phyloP scores from a whole-genome alignment of 2,797 vertebrate genomes.

The Microchirus variegatus region DNA sequence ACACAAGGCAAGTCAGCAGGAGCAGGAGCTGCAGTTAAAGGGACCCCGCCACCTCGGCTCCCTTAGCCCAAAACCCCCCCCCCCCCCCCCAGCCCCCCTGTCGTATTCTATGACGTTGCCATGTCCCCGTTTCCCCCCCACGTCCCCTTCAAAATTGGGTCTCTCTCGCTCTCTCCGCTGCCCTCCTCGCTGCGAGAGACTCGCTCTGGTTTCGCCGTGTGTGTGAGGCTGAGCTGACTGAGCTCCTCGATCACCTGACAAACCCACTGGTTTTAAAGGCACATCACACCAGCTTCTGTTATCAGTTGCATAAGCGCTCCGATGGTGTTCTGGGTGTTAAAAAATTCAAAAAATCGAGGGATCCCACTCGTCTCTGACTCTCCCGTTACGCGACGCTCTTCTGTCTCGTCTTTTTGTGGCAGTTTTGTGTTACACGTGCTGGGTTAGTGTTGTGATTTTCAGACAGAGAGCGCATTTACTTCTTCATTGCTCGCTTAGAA shows the following conservation, averaged over 20 bases:
- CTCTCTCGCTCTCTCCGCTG: slow-evolving; percentile 46
- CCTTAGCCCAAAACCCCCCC: slow-evolving; percentile 44
- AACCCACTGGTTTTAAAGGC: slow-evolving; percentile 84
- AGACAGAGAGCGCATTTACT: not conserved
- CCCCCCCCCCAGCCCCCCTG: slow-evolving; percentile 59
- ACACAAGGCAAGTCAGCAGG: slow-evolving; percentile 53
- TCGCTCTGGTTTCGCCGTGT: slow-evolving; percentile 64
- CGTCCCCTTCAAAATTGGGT: slow-evolving; percentile 71
- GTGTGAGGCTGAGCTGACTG: slow-evolving; percentile 73
- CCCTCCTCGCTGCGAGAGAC: slow-evolving; percentile 58
- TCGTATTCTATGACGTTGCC: slow-evolving; percentile 57
- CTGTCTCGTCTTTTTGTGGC: not conserved
- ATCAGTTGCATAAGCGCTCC: slow-evolving; percentile 69
- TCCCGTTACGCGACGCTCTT: slow-evolving; percentile 1
- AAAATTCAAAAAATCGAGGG: slow-evolving; percentile 11
- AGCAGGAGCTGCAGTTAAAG: slow-evolving; percentile 74
- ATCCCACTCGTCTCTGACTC: slow-evolving; percentile 4
- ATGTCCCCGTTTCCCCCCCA: slow-evolving; percentile 68
- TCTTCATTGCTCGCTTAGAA: not conserved
- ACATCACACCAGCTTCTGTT: slow-evolving; percentile 71
- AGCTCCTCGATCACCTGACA: slow-evolving; percentile 83
- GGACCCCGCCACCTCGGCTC: slow-evolving; percentile 47
- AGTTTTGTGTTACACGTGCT: not conserved
- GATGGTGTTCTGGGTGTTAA: slow-evolving; percentile 41
- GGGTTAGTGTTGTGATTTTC: slow-evolving; percentile 6